phyloP scores from a whole-genome alignment of 2,797 vertebrate genomes.

The Malacoraja senta region DNA sequence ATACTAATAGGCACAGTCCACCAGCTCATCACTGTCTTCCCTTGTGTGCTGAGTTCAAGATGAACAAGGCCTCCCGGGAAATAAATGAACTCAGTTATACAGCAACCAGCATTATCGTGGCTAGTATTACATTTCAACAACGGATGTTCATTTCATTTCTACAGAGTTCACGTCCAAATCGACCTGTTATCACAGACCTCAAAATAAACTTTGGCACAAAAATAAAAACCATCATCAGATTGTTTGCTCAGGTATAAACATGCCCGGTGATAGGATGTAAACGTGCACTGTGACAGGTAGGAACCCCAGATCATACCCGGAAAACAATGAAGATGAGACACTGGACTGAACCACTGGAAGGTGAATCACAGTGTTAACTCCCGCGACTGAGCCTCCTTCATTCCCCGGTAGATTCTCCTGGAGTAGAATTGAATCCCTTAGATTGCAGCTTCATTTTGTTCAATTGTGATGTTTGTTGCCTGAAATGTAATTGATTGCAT shows the following conservation, averaged over 20 bases:
- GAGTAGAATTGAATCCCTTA: not conserved
- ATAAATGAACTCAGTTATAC: not conserved
- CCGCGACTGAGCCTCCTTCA: not conserved
- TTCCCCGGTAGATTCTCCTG: not conserved
- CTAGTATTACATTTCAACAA: not conserved
- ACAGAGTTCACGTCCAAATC: not conserved
- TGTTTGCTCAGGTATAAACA: not conserved
- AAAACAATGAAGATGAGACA: not conserved
- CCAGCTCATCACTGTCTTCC: too few species aligned
- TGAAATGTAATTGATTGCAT: not conserved
- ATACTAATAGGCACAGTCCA: too few species aligned
- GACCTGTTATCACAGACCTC: not conserved
- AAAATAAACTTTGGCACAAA: not conserved
- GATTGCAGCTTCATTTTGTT: not conserved
- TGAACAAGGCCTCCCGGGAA: not conserved
- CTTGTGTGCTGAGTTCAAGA: not conserved
- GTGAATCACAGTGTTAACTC: not conserved
- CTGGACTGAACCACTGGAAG: not conserved
- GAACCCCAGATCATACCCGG: not conserved
- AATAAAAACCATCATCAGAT: too few species aligned
- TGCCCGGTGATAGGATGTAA: too few species aligned
- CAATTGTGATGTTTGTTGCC: not conserved
- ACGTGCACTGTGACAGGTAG: not conserved
- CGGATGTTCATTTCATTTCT: not conserved
- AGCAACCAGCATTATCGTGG: too few species aligned